These are phyloP conservation scores for Lagria hirta DNA, from an alignment of 2,888 invertebrate species.

Conservation along the genomic window DNA sequence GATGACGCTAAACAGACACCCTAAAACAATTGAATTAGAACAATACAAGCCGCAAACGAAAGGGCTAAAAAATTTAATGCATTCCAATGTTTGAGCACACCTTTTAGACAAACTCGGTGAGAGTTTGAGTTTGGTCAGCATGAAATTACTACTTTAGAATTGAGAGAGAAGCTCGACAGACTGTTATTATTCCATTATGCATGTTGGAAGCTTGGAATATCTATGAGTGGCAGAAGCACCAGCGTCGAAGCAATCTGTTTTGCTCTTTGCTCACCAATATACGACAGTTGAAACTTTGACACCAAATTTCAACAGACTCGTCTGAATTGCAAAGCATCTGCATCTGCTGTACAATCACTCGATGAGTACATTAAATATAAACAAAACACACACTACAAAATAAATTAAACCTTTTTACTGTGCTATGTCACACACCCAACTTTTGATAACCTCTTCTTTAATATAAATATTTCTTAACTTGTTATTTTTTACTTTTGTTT, in stretches of 20 bases:
- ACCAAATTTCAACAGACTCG: constrained; percentile 16
- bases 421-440: too few species aligned
- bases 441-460: not conserved
- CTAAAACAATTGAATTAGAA: constrained; percentile 35
- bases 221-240: constrained; percentile 18
- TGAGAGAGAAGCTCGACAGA: constrained; percentile 11
- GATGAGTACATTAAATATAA: not conserved
- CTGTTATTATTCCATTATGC: constrained; percentile 24
- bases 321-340: constrained; percentile 24
- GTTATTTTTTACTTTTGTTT: not conserved
- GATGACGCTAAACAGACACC: constrained; percentile 40
- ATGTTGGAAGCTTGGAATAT: constrained; percentile 22
- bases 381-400: not conserved
- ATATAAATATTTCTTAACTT: not conserved
- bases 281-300: constrained; percentile 22
- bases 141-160: constrained; percentile 7
- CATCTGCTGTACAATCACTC: constrained; percentile 15
- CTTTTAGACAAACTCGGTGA: not conserved
- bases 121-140: not conserved
- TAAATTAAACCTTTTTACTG: not conserved
- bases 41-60: constrained; percentile 17
- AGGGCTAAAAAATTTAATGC: constrained; percentile 5
- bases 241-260: constrained; percentile 20
- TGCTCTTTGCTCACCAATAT: constrained; percentile 21
- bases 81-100: constrained; percentile 2